Percentiles rank a stretch among this genome's conserved stretches.
Evolutionary conservation across 2,888 invertebrate species (phyloP).

Genomic region (Acrocyrtus sp.): DNA sequence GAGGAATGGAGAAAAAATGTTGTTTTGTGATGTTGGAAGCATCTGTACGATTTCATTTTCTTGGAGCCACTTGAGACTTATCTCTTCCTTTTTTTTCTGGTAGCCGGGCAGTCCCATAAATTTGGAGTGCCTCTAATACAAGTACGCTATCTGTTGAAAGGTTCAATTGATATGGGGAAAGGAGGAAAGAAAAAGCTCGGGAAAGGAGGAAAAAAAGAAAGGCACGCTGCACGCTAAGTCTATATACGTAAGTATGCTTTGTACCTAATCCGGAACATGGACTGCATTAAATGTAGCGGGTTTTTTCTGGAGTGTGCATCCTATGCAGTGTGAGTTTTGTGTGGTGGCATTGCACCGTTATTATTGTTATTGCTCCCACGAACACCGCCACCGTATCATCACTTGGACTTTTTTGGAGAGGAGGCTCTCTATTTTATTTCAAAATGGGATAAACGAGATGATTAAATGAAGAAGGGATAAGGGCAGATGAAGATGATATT

Average conservation of each 20-base stretch:
- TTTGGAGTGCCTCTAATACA: slow-evolving; percentile 38
- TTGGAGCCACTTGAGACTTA: slow-evolving; percentile 47
- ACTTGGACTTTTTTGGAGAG: not conserved
- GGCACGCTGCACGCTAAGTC: too few relatives aligned
- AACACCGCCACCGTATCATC: not conserved
- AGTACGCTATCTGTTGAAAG: slow-evolving; percentile 39
- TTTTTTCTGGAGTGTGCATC: not conserved
- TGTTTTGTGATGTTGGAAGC: slow-evolving; percentile 34
- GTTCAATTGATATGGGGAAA: slow-evolving; percentile 47
- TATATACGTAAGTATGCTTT: too few relatives aligned
- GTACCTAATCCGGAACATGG: too few relatives aligned
- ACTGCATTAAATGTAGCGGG: too few relatives aligned
- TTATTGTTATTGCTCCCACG: slow-evolving; percentile 8
- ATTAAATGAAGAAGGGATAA: slow-evolving; percentile 54
- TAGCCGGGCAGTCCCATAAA: slow-evolving; percentile 36
- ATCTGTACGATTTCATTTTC: slow-evolving; percentile 56
- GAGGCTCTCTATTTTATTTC: slow-evolving; percentile 5
- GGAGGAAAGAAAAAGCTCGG: slow-evolving; percentile 13
- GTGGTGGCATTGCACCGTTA: not conserved
- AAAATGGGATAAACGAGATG: slow-evolving; percentile 43
- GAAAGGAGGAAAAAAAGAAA: not conserved
- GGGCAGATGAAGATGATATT: slow-evolving; percentile 56
- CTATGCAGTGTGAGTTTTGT: too few relatives aligned
- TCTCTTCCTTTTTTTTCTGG: slow-evolving; percentile 7
- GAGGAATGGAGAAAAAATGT: not conserved